Conservation (phyloP, 64 coral and sea anemone species). For the Acropora yongei region DNA sequence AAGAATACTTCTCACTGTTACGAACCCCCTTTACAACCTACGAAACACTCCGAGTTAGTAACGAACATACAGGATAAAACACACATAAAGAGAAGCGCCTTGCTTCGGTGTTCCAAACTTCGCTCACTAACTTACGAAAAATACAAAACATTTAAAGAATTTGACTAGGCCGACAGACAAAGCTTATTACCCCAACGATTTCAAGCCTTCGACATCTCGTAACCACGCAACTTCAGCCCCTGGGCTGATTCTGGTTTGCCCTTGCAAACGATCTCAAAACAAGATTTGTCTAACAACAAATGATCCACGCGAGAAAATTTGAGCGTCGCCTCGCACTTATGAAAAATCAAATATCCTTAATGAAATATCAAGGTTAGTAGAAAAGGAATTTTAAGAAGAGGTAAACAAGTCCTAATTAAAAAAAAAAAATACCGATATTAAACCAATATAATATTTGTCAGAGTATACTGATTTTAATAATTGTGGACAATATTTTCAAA, state of each 20-base stretch:
- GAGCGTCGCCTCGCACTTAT: no score
- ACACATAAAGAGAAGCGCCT: no score
- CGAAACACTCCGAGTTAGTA: constrained; percentile 1
- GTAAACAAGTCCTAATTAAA: background rate
- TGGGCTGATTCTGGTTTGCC: background rate
- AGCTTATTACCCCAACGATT: background rate
- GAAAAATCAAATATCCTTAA: no score
- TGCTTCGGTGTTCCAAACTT: background rate
- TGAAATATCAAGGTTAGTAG: background rate
- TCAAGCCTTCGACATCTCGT: background rate
- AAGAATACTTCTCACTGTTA: constrained; percentile 70
- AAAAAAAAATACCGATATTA: background rate
- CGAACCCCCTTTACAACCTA: constrained; percentile 90
- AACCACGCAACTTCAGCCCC: no score
- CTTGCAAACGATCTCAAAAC: background rate
- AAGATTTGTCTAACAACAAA: background rate
- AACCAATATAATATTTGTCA: background rate
- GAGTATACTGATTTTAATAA: background rate
- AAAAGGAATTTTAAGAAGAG: background rate
- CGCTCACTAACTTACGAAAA: background rate
- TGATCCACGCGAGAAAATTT: background rate
- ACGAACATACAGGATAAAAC: background rate
- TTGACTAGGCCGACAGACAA: background rate
- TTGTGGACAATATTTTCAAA: background rate
- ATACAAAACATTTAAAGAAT: background rate